Evolutionary conservation across 2,888 invertebrate genomes (phyloP).

Genomic region (Mythimna impura): DNA sequence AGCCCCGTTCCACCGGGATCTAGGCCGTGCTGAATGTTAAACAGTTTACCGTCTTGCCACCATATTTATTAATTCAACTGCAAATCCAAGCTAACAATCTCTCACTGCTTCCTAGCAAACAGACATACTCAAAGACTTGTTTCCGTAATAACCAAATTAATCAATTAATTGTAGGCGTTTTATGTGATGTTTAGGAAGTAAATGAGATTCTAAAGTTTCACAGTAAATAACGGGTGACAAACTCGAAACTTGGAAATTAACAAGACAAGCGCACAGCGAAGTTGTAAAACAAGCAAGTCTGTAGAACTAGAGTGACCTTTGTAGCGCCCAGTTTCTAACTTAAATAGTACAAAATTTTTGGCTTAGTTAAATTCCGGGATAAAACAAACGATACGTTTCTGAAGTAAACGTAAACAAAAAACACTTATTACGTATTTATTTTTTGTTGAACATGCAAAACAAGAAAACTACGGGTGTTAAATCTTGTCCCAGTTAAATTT

Average conservation of each 20-base stretch:
- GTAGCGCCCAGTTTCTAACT: slow-evolving; percentile 38
- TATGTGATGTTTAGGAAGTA: slow-evolving; percentile 48
- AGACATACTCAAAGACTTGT: slow-evolving; percentile 22
- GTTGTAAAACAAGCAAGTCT: slow-evolving; percentile 58
- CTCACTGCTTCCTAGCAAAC: slow-evolving; percentile 30
- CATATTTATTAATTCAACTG: slow-evolving; percentile 65
- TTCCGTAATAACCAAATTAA: slow-evolving; percentile 25
- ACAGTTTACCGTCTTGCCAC: slow-evolving; percentile 74
- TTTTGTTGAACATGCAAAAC: slow-evolving; percentile 37
- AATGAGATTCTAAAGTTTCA: slow-evolving; percentile 53
- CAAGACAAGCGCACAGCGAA: slow-evolving; percentile 50
- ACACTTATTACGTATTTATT: slow-evolving; percentile 3
- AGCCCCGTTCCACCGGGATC: slow-evolving; percentile 79
- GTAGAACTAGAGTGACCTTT: slow-evolving; percentile 50
- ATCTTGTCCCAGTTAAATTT: slow-evolving; percentile 49
- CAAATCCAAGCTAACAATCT: slow-evolving; percentile 56
- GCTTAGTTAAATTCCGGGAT: background rate
- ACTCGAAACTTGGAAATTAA: slow-evolving; percentile 53
- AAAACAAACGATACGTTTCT: background rate
- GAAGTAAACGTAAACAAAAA: slow-evolving; percentile 11
- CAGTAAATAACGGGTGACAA: slow-evolving; percentile 51
- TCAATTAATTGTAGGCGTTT: slow-evolving; percentile 26
- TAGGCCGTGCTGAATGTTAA: slow-evolving; percentile 84
- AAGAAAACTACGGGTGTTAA: slow-evolving; percentile 23
- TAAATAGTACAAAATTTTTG: slow-evolving; percentile 26